These are phyloP conservation scores for Mayetiola destructor DNA, from an alignment of 2,888 invertebrate genomes.

Conservation along the genomic window DNA sequence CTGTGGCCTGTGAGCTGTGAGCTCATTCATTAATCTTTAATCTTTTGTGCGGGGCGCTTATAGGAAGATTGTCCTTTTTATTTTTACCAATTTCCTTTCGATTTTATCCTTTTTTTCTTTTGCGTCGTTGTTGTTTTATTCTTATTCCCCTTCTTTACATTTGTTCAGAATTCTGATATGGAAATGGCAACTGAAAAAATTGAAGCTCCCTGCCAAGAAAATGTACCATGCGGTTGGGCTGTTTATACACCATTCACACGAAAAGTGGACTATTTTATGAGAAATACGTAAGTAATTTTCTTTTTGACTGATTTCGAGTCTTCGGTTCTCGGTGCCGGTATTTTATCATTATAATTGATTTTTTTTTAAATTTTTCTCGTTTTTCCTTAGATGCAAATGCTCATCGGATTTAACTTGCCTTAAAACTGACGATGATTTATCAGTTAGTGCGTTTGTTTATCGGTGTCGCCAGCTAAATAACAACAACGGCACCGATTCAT, in stretches of 20 bases:
- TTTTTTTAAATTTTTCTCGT: background rate
- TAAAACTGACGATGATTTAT: background rate
- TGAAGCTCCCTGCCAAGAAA: background rate
- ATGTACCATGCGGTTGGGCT: constrained; percentile 27
- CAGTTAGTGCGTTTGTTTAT: background rate
- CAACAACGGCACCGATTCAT: background rate
- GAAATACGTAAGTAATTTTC: background rate
- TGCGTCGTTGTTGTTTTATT: too few species aligned
- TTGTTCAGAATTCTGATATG: too few species aligned
- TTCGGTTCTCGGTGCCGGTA: too few species aligned
- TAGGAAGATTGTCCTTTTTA: too few species aligned
- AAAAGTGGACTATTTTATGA: background rate
- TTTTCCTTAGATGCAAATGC: background rate
- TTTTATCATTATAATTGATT: too few species aligned
- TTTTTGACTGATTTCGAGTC: too few species aligned
- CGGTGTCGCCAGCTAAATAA: background rate
- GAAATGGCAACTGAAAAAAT: background rate
- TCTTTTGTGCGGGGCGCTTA: too few species aligned
- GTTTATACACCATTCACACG: constrained; percentile 36
- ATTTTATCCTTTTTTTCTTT: too few species aligned
- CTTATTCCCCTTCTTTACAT: too few species aligned
- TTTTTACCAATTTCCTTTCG: too few species aligned
- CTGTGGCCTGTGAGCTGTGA: too few species aligned
- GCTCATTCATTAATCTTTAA: too few species aligned
- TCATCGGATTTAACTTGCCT: background rate